Base-by-base conservation (phyloP, 2,797 vertebrate species). In the Rhinella marina region DNA sequence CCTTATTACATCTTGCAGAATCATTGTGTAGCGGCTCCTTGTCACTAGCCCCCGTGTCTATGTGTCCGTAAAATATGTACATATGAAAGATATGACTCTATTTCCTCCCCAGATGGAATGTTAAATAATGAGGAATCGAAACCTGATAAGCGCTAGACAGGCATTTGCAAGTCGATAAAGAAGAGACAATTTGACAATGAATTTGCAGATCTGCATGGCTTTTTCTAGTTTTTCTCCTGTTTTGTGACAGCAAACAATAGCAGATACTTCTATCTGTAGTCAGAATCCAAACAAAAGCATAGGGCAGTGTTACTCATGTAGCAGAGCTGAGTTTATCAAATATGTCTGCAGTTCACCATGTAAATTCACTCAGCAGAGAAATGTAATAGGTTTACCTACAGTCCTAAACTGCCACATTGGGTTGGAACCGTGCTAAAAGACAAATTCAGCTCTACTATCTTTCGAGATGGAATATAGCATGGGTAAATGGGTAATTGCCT, bases 161-260 rank as follows among this genome's bases (percentile, higher is more conserved):
- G 29, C 48, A 85, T 88, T 85, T 84, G 87, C 87, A 72, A 73
- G 78, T 81, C 64, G 25, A 79, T 68, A 73, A 61, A 80, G 56
- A 41, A 84, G 29, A 80, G 54, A 85, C 66, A 81, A 64, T 88
- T 88, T 21, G 32, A 23, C 27, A 12, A 1, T 16, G 13, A 21
- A 48, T 84, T 72, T 59, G 27, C 75, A 62, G 27, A 84, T 79
- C 82, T 84, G 23, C 75, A 72, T 79, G 4, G 52, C 3, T 19
- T 78, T 59, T 70, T 84, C 73, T 57, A 8, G 48, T 48, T 50
- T 83, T 29, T 14, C 12, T 70, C 66, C 13, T 8, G 1, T 72
- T 72, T 41, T 72, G 8, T 8, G 23, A 21, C 17, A 21, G 12
- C 48, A 21, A 48, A 23, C 21, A 29, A 32, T 70, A 29, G 27